phyloP scores from a whole-genome alignment of 1,140 invertebrate genomes.

The Leguminivora glycinivorella region DNA sequence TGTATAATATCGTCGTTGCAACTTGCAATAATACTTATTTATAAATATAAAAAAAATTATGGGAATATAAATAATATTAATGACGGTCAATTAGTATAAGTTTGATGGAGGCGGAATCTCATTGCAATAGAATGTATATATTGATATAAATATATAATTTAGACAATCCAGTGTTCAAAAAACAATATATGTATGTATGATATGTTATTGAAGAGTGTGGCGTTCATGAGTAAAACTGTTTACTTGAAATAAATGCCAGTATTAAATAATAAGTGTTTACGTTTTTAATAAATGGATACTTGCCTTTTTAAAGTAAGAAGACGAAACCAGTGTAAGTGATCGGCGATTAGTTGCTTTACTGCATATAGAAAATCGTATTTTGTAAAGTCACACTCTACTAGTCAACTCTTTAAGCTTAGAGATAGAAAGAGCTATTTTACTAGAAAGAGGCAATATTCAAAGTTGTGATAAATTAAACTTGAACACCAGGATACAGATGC shows the following conservation, averaged over 20 bases:
- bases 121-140: conserved; percentile 15
- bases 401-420: neutral
- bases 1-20: neutral
- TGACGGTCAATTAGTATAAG: conserved; percentile 16
- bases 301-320: too few relatives aligned
- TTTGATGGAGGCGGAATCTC: conserved; percentile 9
- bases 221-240: neutral
- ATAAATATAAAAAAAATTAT: neutral
- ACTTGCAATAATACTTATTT: too few relatives aligned
- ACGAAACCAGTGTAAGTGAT: too few relatives aligned
- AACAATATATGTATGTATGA: neutral
- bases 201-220: neutral
- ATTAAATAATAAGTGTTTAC: neutral
- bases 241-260: neutral
- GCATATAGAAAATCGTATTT: neutral
- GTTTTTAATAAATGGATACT: too few relatives aligned
- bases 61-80: neutral
- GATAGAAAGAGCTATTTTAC: neutral
- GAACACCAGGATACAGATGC: too few relatives aligned
- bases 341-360: too few relatives aligned
- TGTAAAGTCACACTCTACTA: neutral
- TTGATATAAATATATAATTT: neutral
- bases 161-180: neutral
- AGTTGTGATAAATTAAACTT: neutral
- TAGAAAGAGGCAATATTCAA: neutral